phyloP scores from a whole-genome alignment of 1,140 invertebrate species.

The Bilobella aurantiaca region DNA sequence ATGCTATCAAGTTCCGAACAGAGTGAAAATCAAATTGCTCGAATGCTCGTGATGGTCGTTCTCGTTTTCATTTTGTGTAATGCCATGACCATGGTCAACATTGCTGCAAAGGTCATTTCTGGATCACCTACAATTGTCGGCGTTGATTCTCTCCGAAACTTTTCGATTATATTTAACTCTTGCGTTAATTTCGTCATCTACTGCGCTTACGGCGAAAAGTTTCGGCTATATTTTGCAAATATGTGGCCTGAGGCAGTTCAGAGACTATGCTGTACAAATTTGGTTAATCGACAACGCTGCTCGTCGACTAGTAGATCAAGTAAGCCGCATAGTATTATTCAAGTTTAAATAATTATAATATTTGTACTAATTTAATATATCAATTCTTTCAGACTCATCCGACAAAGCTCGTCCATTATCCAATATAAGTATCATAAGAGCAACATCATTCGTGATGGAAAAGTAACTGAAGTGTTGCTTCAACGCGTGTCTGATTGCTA shows the following conservation, averaged over 20 bases:
- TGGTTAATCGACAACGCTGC: neutral
- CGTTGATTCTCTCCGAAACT: conserved; percentile 13
- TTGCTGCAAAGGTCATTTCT: neutral
- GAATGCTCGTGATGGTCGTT: conserved; percentile 18
- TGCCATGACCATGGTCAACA: conserved; percentile 2
- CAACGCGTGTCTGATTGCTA: too few relatives aligned
- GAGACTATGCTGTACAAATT: neutral
- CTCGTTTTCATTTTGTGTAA: conserved; percentile 13
- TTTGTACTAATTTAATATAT: neutral
- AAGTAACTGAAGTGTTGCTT: neutral
- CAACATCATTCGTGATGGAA: neutral
- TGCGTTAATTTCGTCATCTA: conserved; percentile 20
- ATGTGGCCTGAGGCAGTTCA: neutral
- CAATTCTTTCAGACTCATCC: neutral
- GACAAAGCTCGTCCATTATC: neutral
- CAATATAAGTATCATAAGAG: neutral
- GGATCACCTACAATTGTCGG: neutral
- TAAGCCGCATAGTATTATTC: neutral
- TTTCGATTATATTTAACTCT: conserved; percentile 12
- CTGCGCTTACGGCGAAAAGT: conserved; percentile 14
- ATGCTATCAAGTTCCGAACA: conserved; percentile 1
- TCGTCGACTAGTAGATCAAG: neutral
- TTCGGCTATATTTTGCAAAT: conserved; percentile 4
- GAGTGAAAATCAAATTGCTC: conserved; percentile 13
- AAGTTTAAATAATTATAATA: neutral